Percentiles rank a stretch among this genome's conserved stretches.
Evolutionary conservation across 2,797 vertebrate species (phyloP).

Genomic region (Mycteria americana): DNA sequence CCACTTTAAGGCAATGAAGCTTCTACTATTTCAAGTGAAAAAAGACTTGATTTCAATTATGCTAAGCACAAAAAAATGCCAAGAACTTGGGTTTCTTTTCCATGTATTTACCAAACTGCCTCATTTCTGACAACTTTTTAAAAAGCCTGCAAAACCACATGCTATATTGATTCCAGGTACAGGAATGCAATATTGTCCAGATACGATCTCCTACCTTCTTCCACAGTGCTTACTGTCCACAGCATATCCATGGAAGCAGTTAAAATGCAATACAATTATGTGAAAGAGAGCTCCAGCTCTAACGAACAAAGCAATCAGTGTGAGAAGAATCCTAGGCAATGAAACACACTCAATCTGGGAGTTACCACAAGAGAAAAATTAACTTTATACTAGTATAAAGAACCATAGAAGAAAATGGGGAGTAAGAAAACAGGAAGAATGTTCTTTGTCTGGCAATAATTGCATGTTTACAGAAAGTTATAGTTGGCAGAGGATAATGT

Average conservation of each 20-base stretch:
- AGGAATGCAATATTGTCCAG: not conserved
- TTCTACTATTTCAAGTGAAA: not conserved
- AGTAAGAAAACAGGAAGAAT: not conserved
- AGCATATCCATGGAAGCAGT: conserved; percentile 59
- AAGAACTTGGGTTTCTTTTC: not conserved
- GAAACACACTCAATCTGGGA: not conserved
- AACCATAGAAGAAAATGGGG: not conserved
- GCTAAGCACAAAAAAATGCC: not conserved
- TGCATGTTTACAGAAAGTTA: not conserved
- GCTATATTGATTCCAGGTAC: not conserved
- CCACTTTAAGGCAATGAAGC: not conserved
- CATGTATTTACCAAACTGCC: not conserved
- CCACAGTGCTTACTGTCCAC: conserved; percentile 86
- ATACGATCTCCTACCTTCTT: conserved; percentile 85
- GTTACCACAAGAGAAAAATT: not conserved
- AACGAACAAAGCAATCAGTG: not conserved
- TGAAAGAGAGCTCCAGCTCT: conserved; percentile 14
- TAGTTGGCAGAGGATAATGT: not conserved
- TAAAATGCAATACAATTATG: conserved; percentile 43
- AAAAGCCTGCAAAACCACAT: not conserved
- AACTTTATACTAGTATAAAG: not conserved
- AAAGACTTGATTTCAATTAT: not conserved
- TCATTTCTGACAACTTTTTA: not conserved
- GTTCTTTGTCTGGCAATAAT: not conserved
- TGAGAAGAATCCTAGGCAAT: not conserved